These are phyloP conservation scores for Leucophenga maculata DNA, from an alignment of 2,888 invertebrate genomes.

Conservation along the genomic window DNA sequence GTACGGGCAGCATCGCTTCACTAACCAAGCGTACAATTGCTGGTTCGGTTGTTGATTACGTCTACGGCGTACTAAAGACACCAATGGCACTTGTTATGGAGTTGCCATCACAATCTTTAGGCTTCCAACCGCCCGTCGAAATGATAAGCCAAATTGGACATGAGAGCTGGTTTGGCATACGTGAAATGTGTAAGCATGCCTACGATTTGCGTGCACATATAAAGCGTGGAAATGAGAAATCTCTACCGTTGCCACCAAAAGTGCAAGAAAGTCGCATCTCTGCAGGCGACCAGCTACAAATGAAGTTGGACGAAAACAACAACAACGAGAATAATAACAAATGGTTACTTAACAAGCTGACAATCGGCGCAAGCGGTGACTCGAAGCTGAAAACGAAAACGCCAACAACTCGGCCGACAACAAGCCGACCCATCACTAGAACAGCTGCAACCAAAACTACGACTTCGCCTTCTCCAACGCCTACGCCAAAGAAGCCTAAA, in stretches of 20 bases:
- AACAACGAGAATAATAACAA: neutral
- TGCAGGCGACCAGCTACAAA: neutral
- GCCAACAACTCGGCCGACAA: too few species aligned
- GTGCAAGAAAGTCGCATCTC: neutral
- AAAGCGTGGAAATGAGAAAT: slow-evolving; percentile 32
- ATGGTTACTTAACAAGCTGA: neutral
- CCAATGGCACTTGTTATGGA: slow-evolving; percentile 71
- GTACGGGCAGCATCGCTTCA: slow-evolving; percentile 68
- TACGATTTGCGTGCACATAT: slow-evolving; percentile 52
- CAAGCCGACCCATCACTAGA: too few species aligned
- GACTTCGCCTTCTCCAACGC: neutral
- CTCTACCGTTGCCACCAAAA: neutral
- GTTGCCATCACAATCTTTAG: slow-evolving; percentile 66
- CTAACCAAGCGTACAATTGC: slow-evolving; percentile 64
- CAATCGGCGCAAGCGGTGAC: neutral
- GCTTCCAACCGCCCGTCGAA: slow-evolving; percentile 69
- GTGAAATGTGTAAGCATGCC: slow-evolving; percentile 70
- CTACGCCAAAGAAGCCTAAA: neutral
- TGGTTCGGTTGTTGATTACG: slow-evolving; percentile 71
- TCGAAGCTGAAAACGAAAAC: neutral
- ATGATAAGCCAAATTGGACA: slow-evolving; percentile 66
- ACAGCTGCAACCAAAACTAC: neutral
- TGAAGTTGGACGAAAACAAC: neutral
- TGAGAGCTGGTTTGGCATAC: slow-evolving; percentile 71
- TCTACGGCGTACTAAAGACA: slow-evolving; percentile 65